Conservation (phyloP, 1,140 invertebrate genomes). For the Bombus superbus region DNA sequence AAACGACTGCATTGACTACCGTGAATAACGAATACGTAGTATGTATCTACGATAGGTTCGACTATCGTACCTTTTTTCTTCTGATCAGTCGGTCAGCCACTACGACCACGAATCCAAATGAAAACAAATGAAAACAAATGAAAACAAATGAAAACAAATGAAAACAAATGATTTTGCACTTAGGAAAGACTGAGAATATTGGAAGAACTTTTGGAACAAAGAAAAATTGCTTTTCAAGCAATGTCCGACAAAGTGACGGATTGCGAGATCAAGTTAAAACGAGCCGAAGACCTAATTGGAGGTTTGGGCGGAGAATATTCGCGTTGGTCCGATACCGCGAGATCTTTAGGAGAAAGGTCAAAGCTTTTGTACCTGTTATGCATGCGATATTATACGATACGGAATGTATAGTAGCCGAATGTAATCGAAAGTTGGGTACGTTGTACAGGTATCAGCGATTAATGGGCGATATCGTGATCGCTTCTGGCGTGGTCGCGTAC, state of each 20-base stretch:
- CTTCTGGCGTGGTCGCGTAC: slow-evolving; percentile 95
- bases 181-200: slow-evolving; percentile 73
- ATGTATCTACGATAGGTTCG: no score
- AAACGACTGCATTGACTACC: not conserved
- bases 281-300: slow-evolving; percentile 96
- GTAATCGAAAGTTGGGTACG: not conserved
- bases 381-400: not conserved
- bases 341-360: slow-evolving; percentile 87
- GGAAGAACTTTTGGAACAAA: slow-evolving; percentile 87
- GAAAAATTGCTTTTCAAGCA: slow-evolving; percentile 83
- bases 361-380: not conserved
- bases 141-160: no score
- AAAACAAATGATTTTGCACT: not conserved
- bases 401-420: no score
- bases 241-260: slow-evolving; percentile 92
- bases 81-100: no score
- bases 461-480: slow-evolving; percentile 92
- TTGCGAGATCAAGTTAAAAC: slow-evolving; percentile 94
- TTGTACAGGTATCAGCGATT: slow-evolving; percentile 83
- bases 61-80: no score
- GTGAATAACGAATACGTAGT: no score
- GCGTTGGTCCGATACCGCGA: slow-evolving; percentile 92
- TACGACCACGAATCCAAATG: no score
- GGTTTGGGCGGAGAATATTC: slow-evolving; percentile 92
- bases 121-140: no score